Evolutionary conservation across 2,888 invertebrate genomes (phyloP).

Genomic region (Eudasyphora cyanicolor): DNA sequence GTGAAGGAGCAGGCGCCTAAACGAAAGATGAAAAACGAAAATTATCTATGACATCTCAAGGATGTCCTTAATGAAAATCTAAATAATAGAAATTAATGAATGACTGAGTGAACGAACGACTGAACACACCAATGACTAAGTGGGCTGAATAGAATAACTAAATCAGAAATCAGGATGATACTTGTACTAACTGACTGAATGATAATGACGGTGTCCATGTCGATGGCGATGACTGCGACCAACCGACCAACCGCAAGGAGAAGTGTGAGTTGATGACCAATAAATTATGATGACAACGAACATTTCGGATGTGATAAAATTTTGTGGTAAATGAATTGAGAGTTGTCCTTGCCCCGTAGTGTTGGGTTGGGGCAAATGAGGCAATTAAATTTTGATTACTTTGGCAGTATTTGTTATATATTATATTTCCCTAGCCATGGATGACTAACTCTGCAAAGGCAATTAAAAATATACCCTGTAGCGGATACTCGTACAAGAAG

Average conservation of each 20-base stretch:
- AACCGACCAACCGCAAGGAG: too few relatives aligned
- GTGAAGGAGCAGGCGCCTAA: too few relatives aligned
- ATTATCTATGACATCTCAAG: slow-evolving; percentile 24
- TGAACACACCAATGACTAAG: too few relatives aligned
- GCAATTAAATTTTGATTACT: neutral
- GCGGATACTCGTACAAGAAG: too few relatives aligned
- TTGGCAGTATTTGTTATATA: neutral
- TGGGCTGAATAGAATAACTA: neutral
- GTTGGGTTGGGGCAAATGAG: neutral
- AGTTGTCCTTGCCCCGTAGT: too few relatives aligned
- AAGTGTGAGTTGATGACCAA: neutral
- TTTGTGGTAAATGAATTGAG: neutral
- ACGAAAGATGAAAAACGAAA: neutral
- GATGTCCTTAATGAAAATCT: slow-evolving; percentile 25
- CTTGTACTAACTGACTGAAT: neutral
- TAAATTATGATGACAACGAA: neutral
- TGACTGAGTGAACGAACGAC: neutral
- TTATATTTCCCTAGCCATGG: neutral
- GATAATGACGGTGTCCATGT: neutral
- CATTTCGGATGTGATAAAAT: neutral
- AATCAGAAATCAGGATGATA: neutral
- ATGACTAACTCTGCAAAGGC: too few relatives aligned
- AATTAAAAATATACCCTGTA: too few relatives aligned
- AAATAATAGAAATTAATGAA: slow-evolving; percentile 28
- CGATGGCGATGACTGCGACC: neutral